Evolutionary conservation across 2,113 vertebrate genomes (phyloP).

Genomic region (Xenopus borealis): DNA sequence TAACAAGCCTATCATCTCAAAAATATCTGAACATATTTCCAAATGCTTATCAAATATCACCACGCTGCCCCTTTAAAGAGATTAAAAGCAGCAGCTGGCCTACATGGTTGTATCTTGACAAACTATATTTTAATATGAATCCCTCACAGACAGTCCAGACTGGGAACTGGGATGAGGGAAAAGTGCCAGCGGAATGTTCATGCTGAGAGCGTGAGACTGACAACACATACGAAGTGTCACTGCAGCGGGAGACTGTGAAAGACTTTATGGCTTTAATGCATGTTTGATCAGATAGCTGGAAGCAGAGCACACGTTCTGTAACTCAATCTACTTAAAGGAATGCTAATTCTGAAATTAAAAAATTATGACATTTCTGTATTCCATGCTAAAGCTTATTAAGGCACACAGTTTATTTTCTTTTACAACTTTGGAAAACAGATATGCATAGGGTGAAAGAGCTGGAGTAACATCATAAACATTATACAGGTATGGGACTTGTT

Average conservation of each 20-base stretch:
- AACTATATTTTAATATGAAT: not conserved
- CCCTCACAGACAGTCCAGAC: conserved; percentile 9
- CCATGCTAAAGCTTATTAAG: too few species aligned
- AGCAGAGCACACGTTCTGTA: not conserved
- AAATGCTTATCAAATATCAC: too few species aligned
- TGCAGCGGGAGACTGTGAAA: conserved; percentile 2
- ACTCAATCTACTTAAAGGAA: too few species aligned
- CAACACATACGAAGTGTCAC: conserved; percentile 29
- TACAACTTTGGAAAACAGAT: too few species aligned
- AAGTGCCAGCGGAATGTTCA: conserved; percentile 31
- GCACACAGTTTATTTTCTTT: too few species aligned
- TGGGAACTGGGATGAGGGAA: not conserved
- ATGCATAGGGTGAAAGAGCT: too few species aligned
- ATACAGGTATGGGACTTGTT: too few species aligned
- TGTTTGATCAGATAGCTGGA: conserved; percentile 24
- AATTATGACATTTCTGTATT: too few species aligned
- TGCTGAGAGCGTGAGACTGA: conserved; percentile 29
- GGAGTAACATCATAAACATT: too few species aligned
- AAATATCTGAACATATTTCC: too few species aligned
- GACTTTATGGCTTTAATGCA: conserved; percentile 21
- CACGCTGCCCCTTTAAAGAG: not conserved
- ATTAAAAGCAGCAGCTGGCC: not conserved
- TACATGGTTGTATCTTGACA: not conserved
- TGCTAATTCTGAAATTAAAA: too few species aligned
- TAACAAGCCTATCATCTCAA: not conserved